Conservation (phyloP, 1,140 invertebrate species). For the Dryas iulia region DNA sequence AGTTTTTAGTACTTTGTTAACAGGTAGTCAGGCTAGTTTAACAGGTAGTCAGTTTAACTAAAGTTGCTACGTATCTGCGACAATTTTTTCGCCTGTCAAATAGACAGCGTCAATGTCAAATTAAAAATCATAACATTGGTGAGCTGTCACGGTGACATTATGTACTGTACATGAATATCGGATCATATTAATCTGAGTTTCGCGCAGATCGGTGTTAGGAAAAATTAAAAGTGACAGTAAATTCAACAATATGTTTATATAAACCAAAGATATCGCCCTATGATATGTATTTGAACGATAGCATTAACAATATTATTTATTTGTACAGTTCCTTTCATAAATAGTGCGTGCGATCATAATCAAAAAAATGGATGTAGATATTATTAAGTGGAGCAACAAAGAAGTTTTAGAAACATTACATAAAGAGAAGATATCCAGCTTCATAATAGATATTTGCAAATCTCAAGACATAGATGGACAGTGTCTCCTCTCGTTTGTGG, state of each 20-base stretch:
- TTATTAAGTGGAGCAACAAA: slow-evolving; percentile 76
- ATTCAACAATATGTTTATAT: slow-evolving; percentile 21
- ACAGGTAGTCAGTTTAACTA: no score
- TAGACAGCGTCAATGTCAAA: slow-evolving; percentile 3
- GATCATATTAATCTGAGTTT: slow-evolving; percentile 12
- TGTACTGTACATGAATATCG: not conserved
- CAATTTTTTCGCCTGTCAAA: not conserved
- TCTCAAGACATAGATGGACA: slow-evolving; percentile 72
- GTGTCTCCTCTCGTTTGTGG: slow-evolving; percentile 71
- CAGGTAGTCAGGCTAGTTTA: no score
- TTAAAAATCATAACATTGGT: slow-evolving; percentile 14
- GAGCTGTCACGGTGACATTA: not conserved
- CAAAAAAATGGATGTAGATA: slow-evolving; percentile 67
- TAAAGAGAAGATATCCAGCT: slow-evolving; percentile 72
- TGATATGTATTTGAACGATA: not conserved
- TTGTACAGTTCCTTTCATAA: slow-evolving; percentile 9
- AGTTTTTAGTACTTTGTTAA: no score
- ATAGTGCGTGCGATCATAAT: slow-evolving; percentile 21
- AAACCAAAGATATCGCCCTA: not conserved
- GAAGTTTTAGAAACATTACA: slow-evolving; percentile 76
- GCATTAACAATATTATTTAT: slow-evolving; percentile 6
- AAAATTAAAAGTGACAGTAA: slow-evolving; percentile 18
- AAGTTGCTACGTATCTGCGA: no score
- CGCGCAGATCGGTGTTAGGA: slow-evolving; percentile 19
- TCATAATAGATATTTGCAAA: slow-evolving; percentile 66